These are phyloP conservation scores for Corythornis vintsioides DNA, from an alignment of 2,113 vertebrate species.

Conservation along the genomic window DNA sequence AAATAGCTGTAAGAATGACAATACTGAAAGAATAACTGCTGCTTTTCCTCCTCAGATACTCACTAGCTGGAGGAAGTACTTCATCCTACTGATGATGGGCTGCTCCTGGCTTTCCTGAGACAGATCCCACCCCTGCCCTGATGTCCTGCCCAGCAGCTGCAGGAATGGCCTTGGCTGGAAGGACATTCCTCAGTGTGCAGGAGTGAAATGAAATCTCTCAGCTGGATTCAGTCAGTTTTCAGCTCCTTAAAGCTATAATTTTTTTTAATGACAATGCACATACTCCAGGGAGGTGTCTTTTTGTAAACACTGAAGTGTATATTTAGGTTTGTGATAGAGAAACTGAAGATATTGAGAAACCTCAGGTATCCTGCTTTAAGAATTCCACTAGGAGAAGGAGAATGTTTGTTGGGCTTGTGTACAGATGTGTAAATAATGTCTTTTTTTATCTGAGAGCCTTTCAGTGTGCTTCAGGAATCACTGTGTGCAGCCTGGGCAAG, in stretches of 20 bases:
- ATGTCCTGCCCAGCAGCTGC: neutral
- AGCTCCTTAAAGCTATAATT: conserved; percentile 76
- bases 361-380: conserved; percentile 95
- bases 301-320: conserved; percentile 80
- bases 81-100: conserved; percentile 85
- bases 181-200: conserved; percentile 48
- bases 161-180: neutral
- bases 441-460: conserved; percentile 85
- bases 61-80: conserved; percentile 81
- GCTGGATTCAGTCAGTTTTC: conserved; percentile 67
- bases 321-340: conserved; percentile 83
- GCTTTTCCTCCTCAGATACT: conserved; percentile 80
- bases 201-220: conserved; percentile 72
- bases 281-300: conserved; percentile 79
- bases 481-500: conserved; percentile 87
- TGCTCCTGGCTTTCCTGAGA: conserved; percentile 17
- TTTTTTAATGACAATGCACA: conserved; percentile 77
- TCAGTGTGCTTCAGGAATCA: conserved; percentile 81
- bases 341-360: conserved; percentile 87
- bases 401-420: conserved; percentile 81
- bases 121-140: neutral
- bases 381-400: conserved; percentile 80
- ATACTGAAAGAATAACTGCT: neutral
- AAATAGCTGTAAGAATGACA: too few relatives aligned
- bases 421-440: conserved; percentile 90